phyloP scores from a whole-genome alignment of 1,140 invertebrate genomes.

The Lanistes nyassanus region DNA sequence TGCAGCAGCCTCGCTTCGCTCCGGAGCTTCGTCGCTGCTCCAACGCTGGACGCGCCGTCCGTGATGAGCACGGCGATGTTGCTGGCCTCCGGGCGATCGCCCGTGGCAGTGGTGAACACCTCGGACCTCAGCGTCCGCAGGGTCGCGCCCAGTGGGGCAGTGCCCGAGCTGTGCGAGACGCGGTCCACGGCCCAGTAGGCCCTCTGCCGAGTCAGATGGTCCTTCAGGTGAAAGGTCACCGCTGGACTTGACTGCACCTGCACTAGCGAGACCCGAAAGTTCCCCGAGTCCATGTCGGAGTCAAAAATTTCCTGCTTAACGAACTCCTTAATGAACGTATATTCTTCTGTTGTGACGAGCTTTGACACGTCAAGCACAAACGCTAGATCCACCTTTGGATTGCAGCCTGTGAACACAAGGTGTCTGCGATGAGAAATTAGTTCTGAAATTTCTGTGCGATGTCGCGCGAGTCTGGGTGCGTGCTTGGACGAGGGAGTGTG shows the following conservation, averaged over 20 bases:
- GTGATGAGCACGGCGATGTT: slow-evolving; percentile 54
- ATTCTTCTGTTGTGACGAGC: slow-evolving; percentile 42
- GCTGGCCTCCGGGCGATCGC: slow-evolving; percentile 43
- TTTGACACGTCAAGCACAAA: slow-evolving; percentile 51
- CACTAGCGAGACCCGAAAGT: slow-evolving; percentile 36
- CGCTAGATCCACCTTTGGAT: slow-evolving; percentile 46
- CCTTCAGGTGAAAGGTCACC: slow-evolving; percentile 39
- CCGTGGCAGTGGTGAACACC: slow-evolving; percentile 45
- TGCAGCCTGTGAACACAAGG: slow-evolving; percentile 12
- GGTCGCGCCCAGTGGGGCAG: not conserved
- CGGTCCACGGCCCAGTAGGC: not conserved
- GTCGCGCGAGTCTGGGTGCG: not conserved
- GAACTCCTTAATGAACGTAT: slow-evolving; percentile 36
- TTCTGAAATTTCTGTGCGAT: not conserved
- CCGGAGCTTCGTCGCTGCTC: slow-evolving; percentile 21
- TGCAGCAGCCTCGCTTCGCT: slow-evolving; percentile 32
- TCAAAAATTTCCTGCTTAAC: slow-evolving; percentile 30
- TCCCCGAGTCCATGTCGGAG: slow-evolving; percentile 38
- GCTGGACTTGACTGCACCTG: slow-evolving; percentile 27
- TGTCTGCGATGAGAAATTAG: not conserved
- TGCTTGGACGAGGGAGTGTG: not conserved
- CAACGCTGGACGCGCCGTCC: slow-evolving; percentile 53
- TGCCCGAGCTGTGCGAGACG: not conserved
- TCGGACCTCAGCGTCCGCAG: slow-evolving; percentile 9
- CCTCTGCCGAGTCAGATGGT: slow-evolving; percentile 14